Base-by-base conservation (phyloP, 2,113 vertebrate species). In the Pedionomus torquatus region DNA sequence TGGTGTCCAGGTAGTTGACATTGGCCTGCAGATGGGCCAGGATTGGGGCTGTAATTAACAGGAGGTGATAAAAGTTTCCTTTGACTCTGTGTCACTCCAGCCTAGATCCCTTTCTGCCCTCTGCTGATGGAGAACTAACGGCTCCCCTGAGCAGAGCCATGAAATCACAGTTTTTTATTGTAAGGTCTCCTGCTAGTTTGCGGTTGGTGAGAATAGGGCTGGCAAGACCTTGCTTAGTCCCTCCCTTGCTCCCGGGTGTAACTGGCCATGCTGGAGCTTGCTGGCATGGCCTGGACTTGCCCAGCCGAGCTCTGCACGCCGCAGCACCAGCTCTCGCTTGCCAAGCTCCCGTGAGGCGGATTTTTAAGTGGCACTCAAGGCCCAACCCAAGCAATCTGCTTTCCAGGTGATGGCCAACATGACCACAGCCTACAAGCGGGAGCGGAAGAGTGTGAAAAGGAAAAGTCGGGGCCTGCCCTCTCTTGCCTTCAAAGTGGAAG, bases 331-430 rank as follows among this genome's bases (percentile, higher is more conserved):
- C 43, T 57, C 51, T 66, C 17, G 2, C 30, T 80, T 11, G 2
- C 58, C 1, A 2, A 31, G 52, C 55, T 69, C 3, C 0, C 11
- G 3, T 3, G 48, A 52, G 48, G 16, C 3, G 5, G 68, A 9
- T 23, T 49, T 25, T 71, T 48, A 30, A 37, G 94, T 17, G 18
- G n/a, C 17, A 0, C 55, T 57, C 4, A 0, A 68, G 41, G 72
- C 68, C 48, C 43, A 51, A 2, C 21, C 60, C 37, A 11, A n/a
- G 41, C 21, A 7, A 5, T 83, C 65, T 83, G 51, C 84, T 78
- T 89, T 86, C 2, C 95, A 99, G 99, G 99, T 99, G 39, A 97
- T 99, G 1, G 96, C 98, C 82, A 99, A 99, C 83, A 98, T 99
- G 98, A 98, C 98, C 52, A 64, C 98, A 3, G 98, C 98, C 54